Evolutionary conservation across 2,888 invertebrate genomes (phyloP), one percentile per base, ranked within the genome.

Genomic region (Pimpla rufipes): DNA sequence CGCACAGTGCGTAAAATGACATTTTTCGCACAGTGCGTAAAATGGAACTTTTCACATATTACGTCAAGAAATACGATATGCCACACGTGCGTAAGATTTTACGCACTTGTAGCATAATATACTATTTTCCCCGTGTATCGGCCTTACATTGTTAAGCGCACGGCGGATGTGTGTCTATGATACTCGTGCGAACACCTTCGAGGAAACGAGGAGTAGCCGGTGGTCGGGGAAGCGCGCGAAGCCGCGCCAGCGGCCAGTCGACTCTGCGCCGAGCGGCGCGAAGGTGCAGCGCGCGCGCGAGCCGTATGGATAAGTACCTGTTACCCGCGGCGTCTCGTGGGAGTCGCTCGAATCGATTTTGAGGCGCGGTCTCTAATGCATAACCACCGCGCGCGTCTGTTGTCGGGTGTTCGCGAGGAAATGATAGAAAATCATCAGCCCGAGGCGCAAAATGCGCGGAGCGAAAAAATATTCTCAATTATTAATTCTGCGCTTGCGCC

Each of bases 331-430:
- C 47, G 29, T 50, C 74, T 74, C 74, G 62, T 74, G 74, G 62
- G 73, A 73, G 73, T 42, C 45, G 29, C 73, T 59, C 23, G 45
- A 73, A 73, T 73, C 73, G 73, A 73, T 73, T 73, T 73, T 73
- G 59, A 73, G 73, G 73, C 47, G 73, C 73, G 73, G 73, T 59
- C 73, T 59, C 73, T 59, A 45, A 73, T 73, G 59, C 73, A 47
- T 35, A 11, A 21, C 59, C 45, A 35, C 42, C 13, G 10, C 35
- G 10, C n/a, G 73, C 13, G 45, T 73, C 16, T 59, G 18, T 59
- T 6, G 16, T 47, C 45, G 59, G 16, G 37, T 23, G n/a, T 71
- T 40, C 11, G 11, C 45, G 0, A 16, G 42, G 11, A 42, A 64
- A 42, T 6, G 3, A 40, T 29, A 40, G 18, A 64, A 64, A 18